Base-by-base conservation (phyloP, 1,140 invertebrate species). In the Tetragnatha versicolor region DNA sequence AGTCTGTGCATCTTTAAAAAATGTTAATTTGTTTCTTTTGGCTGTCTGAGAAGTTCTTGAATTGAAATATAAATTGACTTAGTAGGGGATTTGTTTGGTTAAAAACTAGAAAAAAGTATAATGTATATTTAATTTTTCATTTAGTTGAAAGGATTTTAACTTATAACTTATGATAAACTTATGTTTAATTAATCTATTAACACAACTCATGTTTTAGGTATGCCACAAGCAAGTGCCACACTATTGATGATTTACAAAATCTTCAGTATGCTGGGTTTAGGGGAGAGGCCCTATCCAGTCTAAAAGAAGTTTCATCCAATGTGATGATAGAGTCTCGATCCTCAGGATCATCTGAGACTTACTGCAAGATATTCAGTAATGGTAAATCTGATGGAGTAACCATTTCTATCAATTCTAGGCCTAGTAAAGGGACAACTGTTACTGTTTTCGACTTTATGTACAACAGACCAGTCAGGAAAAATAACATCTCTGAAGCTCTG, bases 261-360 rank as follows among this genome's bases (percentile, higher is more conserved):
- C 82, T 88, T 2, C 86, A 85, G 80, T 86, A 86, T 70, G 90
- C 88, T 87, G 91, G 91, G 12, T 91, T 85, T 82, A 84, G 88
- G 76, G 91, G 91, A n/a, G 89, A 91, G 85, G 88, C 90, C 58
- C 83, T 92, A 45, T 88, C 90, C 10, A 91, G 88, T 83, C 87
- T 92, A 22, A 84, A 87, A 45, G 86, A 88, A 72, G 82, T 90
- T n/a, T 88, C 89, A 14, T 83, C 86, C 76, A 83, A 85, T 58
- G 82, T 91, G 29, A 88, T 87, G 81, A 88, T 92, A 77, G 87
- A 84, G n/a, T 88, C 90, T 17, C 86, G 87, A 69, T 75, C 84
- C 63, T 79, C 82, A 60, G 63, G 83, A 14, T 83, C 81, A 14
- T 82, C 84, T 20, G 78, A 87, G 47, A 90, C 90, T 2, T 88